phyloP scores from a whole-genome alignment of 1,140 invertebrate species.

The Bombus polaris region DNA sequence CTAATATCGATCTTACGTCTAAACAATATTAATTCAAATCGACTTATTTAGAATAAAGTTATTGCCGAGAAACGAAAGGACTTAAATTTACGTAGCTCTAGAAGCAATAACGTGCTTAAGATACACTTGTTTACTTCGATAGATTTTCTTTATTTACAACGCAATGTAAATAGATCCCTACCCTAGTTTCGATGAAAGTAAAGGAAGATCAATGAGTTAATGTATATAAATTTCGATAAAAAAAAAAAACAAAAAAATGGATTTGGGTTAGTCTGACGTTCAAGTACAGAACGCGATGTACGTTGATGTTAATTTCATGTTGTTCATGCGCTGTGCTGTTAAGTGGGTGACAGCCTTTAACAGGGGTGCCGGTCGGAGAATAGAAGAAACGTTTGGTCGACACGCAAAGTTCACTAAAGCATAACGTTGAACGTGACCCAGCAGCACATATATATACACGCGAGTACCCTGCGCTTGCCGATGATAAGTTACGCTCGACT shows the following conservation, averaged over 20 bases:
- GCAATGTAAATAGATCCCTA: no score
- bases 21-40: no score
- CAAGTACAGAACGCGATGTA: not conserved
- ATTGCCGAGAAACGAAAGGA: not conserved
- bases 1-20: not conserved
- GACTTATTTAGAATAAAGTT: not conserved
- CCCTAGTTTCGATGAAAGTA: not conserved
- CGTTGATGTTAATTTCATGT: not conserved
- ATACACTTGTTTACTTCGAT: no score
- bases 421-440: constrained; percentile 15
- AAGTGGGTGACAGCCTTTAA: not conserved
- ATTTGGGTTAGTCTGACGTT: not conserved
- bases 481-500: constrained; percentile 56
- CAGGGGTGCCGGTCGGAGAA: not conserved
- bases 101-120: no score
- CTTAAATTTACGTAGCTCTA: not conserved
- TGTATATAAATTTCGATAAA: not conserved
- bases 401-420: constrained; percentile 19
- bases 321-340: not conserved
- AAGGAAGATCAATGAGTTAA: not conserved
- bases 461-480: constrained; percentile 2
- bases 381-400: constrained; percentile 5
- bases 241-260: not conserved
- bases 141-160: no score
- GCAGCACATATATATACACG: not conserved